Percentiles rank a stretch among this genome's conserved stretches.
phyloP scores from a whole-genome alignment of 2,113 vertebrate genomes.

The Talpa occidentalis region DNA sequence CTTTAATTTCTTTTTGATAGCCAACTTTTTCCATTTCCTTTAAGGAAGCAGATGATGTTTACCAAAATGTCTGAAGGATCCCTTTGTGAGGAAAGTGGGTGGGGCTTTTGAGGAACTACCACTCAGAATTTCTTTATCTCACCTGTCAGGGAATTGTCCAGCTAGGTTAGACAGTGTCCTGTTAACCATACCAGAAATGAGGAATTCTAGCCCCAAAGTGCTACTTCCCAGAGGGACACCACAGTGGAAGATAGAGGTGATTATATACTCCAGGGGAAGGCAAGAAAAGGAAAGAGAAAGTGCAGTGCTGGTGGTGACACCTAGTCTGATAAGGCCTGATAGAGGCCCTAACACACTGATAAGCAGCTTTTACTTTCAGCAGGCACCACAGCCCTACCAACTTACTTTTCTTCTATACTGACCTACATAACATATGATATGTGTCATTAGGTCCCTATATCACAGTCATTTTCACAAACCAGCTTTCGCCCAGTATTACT shows the following conservation, averaged over 20 bases:
- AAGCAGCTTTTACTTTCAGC: background rate
- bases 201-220: background rate
- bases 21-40: background rate
- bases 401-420: background rate
- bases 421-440: background rate
- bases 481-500: too few species aligned
- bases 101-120: background rate
- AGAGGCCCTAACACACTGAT: accelerated
- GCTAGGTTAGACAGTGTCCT: background rate
- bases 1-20: background rate
- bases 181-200: background rate
- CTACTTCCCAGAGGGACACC: background rate
- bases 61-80: background rate
- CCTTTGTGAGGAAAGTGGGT: background rate
- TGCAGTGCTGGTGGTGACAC: background rate
- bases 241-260: background rate
- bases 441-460: background rate
- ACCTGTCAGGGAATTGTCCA: background rate
- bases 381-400: background rate
- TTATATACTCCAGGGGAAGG: background rate
- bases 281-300: background rate
- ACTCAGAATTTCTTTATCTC: background rate
- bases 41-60: background rate
- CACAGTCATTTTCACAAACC: background rate
- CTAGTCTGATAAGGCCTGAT: background rate